phyloP scores from a whole-genome alignment of 1,140 invertebrate species.

The Drosophila murphyi region DNA sequence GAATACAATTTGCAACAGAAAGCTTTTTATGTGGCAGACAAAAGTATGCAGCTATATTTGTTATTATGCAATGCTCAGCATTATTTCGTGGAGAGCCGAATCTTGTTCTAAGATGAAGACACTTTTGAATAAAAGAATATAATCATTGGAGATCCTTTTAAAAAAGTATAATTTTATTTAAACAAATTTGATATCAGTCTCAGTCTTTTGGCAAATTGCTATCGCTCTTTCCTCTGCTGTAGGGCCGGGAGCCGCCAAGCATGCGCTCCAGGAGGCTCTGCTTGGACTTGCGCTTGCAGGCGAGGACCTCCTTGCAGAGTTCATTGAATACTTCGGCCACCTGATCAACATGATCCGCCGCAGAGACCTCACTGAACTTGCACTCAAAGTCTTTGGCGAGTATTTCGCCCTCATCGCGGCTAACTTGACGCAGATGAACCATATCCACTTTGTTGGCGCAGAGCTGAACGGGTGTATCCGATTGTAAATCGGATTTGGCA shows the following conservation, averaged over 20 bases:
- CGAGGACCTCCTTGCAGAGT: conserved; percentile 92
- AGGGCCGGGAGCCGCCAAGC: conserved; percentile 89
- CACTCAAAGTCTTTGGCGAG: conserved; percentile 94
- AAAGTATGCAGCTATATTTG: background rate
- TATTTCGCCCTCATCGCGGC: conserved; percentile 94
- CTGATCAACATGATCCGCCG: conserved; percentile 92
- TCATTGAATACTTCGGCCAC: conserved; percentile 94
- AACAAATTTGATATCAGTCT: conserved; percentile 86
- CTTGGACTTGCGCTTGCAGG: conserved; percentile 91
- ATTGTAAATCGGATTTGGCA: conserved; percentile 89
- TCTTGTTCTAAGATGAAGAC: too few species aligned
- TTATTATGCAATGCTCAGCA: too few species aligned
- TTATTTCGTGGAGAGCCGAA: too few species aligned
- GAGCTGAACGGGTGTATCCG: conserved; percentile 88
- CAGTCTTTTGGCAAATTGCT: conserved; percentile 92
- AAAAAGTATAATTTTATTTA: conserved; percentile 35
- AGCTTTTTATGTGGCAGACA: background rate
- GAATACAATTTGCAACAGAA: background rate
- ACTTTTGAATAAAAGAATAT: conserved; percentile 9
- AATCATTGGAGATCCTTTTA: background rate
- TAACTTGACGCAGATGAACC: conserved; percentile 95
- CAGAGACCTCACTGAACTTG: conserved; percentile 94
- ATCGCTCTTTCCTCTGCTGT: conserved; percentile 93
- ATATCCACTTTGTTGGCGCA: conserved; percentile 95
- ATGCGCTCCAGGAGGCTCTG: conserved; percentile 92